phyloP scores from a whole-genome alignment of 1,140 invertebrate genomes.

The Bombyx mandarina region DNA sequence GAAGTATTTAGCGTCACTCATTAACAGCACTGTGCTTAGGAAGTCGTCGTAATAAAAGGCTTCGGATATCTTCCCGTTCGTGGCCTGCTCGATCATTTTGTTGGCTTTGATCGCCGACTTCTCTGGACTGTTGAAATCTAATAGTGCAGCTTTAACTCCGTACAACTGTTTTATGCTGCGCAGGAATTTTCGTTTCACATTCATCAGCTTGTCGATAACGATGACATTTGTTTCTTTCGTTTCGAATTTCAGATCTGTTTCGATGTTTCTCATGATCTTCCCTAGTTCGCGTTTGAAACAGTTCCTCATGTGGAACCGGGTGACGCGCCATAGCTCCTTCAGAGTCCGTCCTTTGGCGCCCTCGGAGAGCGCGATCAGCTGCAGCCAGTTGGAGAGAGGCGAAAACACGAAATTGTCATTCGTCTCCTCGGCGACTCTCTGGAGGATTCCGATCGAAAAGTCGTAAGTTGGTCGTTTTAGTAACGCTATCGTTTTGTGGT shows the following conservation, averaged over 20 bases:
- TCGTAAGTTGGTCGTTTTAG: slow-evolving; percentile 40
- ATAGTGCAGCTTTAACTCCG: slow-evolving; percentile 25
- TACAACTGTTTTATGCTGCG: slow-evolving; percentile 23
- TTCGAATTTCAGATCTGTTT: slow-evolving; percentile 22
- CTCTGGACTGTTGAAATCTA: slow-evolving; percentile 29
- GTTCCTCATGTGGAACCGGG: slow-evolving; percentile 38
- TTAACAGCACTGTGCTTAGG: slow-evolving; percentile 71
- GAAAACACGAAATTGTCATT: slow-evolving; percentile 56
- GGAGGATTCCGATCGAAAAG: slow-evolving; percentile 40
- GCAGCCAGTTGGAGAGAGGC: slow-evolving; percentile 63
- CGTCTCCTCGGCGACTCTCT: slow-evolving; percentile 34
- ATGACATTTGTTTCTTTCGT: slow-evolving; percentile 32
- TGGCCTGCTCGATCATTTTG: slow-evolving; percentile 21
- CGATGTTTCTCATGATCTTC: slow-evolving; percentile 29
- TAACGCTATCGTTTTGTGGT: slow-evolving; percentile 17
- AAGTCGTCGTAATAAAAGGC: slow-evolving; percentile 48
- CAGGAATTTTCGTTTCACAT: slow-evolving; percentile 32
- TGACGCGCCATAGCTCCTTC: slow-evolving; percentile 49
- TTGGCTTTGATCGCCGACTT: slow-evolving; percentile 29
- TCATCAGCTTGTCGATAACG: slow-evolving; percentile 30
- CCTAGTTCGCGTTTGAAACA: slow-evolving; percentile 38
- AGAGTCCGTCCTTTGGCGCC: slow-evolving; percentile 52
- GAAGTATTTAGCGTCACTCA: slow-evolving; percentile 81
- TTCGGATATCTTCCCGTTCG: slow-evolving; percentile 24
- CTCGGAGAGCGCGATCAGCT: slow-evolving; percentile 57